Evolutionary conservation across 2,113 vertebrate genomes (phyloP).

Genomic region (Tragelaphus strepsiceros): DNA sequence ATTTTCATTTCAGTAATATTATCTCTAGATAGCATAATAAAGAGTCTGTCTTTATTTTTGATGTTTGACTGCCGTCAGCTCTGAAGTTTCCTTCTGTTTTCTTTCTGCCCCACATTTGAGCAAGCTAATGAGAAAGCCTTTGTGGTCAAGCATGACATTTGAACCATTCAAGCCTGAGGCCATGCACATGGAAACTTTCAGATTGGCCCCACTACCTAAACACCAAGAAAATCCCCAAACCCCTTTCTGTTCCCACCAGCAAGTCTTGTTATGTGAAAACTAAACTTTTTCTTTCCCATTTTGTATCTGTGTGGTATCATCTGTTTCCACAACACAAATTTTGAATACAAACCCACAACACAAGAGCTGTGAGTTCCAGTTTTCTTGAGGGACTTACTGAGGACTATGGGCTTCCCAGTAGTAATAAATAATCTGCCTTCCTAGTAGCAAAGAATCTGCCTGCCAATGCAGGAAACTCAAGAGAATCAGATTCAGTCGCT

Average conservation of each 20-base stretch:
- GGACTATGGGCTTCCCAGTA: neutral
- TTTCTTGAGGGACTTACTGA: neutral
- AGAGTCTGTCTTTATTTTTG: neutral
- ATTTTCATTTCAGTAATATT: neutral
- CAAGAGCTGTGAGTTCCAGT: neutral
- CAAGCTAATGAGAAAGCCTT: neutral
- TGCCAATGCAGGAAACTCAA: neutral
- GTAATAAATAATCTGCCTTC: neutral
- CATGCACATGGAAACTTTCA: neutral
- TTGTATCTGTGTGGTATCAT: fast-evolving
- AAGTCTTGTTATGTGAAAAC: neutral
- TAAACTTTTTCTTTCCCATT: neutral
- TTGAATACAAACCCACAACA: neutral
- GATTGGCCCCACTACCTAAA: neutral
- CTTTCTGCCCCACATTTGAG: neutral
- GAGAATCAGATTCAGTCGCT: neutral
- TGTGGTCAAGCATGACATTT: fast-evolving
- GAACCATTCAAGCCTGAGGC: neutral
- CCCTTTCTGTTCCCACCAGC: neutral
- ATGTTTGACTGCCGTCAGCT: too few relatives aligned
- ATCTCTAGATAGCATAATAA: fast-evolving
- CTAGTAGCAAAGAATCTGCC: neutral
- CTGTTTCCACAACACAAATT: too few relatives aligned
- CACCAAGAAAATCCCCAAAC: neutral
- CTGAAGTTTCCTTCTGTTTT: fast-evolving